A percentile compares a stretch with the other conserved stretches of the same genome.
Evolutionary conservation across 2,888 invertebrate genomes (phyloP).

Genomic region (Ischnura elegans): DNA sequence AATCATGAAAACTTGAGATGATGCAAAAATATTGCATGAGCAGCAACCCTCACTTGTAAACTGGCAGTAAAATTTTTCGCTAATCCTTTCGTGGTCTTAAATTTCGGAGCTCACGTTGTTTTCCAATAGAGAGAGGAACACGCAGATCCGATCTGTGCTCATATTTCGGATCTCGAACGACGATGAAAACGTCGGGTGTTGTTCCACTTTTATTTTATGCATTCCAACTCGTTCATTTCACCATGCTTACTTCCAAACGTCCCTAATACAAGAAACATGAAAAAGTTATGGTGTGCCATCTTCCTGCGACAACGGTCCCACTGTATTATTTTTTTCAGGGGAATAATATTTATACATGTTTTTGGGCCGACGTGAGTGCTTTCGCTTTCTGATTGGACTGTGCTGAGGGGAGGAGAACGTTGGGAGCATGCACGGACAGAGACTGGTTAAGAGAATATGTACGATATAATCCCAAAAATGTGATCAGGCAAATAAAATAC

Average conservation of each 20-base stretch:
- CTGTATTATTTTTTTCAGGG: background rate
- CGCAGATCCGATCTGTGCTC: too few relatives aligned
- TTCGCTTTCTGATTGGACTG: background rate
- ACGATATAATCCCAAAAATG: background rate
- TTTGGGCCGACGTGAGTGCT: background rate
- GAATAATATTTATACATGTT: background rate
- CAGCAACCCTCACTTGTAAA: too few relatives aligned
- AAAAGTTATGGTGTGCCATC: background rate
- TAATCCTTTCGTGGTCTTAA: too few relatives aligned
- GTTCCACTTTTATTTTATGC: background rate
- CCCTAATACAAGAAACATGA: background rate
- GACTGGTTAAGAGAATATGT: background rate
- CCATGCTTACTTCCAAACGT: background rate
- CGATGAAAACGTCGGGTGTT: constrained; percentile 24
- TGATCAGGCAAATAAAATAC: background rate
- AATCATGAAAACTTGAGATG: too few relatives aligned
- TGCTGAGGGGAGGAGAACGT: background rate
- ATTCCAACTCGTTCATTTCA: constrained; percentile 7
- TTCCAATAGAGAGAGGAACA: too few relatives aligned
- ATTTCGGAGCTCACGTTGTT: too few relatives aligned
- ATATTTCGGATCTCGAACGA: too few relatives aligned
- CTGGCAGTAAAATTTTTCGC: too few relatives aligned
- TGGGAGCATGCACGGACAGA: background rate
- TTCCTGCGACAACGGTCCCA: background rate
- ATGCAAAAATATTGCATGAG: too few relatives aligned